These are phyloP conservation scores for Aplysina aerophoba DNA, from an alignment of 37 sponge, comb jelly and placozoan genomes.

Conservation along the genomic window DNA sequence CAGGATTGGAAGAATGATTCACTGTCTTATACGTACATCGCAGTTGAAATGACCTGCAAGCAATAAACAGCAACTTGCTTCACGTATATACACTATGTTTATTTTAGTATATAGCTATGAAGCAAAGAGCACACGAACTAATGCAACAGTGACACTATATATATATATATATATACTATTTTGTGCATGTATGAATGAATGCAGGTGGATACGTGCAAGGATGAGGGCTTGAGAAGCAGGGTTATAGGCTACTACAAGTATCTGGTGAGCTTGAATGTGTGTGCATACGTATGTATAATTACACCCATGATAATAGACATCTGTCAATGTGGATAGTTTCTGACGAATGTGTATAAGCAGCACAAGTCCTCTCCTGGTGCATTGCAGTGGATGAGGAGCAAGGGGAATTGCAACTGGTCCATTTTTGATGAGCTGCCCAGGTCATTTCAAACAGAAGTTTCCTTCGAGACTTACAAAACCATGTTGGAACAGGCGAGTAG, in stretches of 20 bases:
- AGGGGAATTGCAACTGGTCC: conserved; percentile 36
- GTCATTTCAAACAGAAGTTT: conserved; percentile 60
- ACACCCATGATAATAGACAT: neutral
- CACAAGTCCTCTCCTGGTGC: too few species aligned
- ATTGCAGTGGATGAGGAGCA: conserved; percentile 59
- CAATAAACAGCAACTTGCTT: too few species aligned
- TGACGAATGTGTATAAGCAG: neutral
- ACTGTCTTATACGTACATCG: too few species aligned
- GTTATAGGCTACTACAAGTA: conserved; percentile 69
- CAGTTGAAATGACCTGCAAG: too few species aligned
- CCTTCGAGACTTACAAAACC: conserved; percentile 48
- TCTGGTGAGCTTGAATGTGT: conserved; percentile 44
- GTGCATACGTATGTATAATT: neutral
- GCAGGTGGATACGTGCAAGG: conserved; percentile 39
- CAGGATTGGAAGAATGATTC: too few species aligned
- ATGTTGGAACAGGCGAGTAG: conserved; percentile 46
- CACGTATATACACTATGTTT: too few species aligned
- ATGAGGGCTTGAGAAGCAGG: conserved; percentile 43
- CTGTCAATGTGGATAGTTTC: neutral
- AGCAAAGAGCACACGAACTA: too few species aligned
- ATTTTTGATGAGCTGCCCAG: conserved; percentile 56
- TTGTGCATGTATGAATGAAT: neutral
- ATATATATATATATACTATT: neutral
- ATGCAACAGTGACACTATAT: too few species aligned
- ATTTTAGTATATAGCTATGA: too few species aligned